Percentiles rank a stretch among this genome's conserved stretches.
These are phyloP conservation scores for Drosophila ficusphila DNA, from an alignment of 1,140 invertebrate genomes.

Conservation along the genomic window DNA sequence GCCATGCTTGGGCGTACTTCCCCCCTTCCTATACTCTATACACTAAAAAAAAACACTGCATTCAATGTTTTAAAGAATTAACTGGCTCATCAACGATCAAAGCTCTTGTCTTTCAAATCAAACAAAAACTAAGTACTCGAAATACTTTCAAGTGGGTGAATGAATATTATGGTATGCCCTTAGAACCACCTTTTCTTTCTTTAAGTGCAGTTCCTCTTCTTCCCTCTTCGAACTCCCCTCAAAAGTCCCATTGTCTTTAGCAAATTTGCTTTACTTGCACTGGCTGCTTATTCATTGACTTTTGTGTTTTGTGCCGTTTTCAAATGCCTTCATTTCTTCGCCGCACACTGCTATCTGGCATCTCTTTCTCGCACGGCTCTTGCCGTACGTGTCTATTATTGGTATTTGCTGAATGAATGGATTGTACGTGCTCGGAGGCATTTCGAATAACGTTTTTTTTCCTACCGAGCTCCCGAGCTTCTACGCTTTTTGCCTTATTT, in stretches of 20 bases:
- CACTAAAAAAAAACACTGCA: neutral
- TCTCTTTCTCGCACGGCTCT: conserved; percentile 24
- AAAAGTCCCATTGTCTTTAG: conserved; percentile 76
- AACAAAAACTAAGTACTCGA: too few relatives aligned
- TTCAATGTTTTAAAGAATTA: too few relatives aligned
- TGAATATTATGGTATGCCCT: too few relatives aligned
- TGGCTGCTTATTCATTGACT: conserved; percentile 74
- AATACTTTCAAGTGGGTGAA: too few relatives aligned
- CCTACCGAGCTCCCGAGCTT: neutral
- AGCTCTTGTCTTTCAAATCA: too few relatives aligned
- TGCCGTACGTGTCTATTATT: conserved; percentile 78
- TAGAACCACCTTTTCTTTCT: too few relatives aligned
- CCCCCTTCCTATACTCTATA: neutral
- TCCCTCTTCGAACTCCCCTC: neutral
- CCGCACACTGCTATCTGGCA: conserved; percentile 1
- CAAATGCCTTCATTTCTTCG: conserved; percentile 62
- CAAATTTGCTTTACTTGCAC: conserved; percentile 80
- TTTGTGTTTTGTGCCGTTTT: conserved; percentile 74
- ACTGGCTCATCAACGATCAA: too few relatives aligned
- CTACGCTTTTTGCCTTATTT: conserved; percentile 4
- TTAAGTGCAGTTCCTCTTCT: neutral
- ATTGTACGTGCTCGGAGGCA: conserved; percentile 78
- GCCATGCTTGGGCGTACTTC: conserved; percentile 12
- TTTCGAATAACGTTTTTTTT: conserved; percentile 69
- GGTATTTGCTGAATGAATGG: conserved; percentile 82